Conservation (phyloP, 2,113 vertebrate species). For the Hylia prasina region DNA sequence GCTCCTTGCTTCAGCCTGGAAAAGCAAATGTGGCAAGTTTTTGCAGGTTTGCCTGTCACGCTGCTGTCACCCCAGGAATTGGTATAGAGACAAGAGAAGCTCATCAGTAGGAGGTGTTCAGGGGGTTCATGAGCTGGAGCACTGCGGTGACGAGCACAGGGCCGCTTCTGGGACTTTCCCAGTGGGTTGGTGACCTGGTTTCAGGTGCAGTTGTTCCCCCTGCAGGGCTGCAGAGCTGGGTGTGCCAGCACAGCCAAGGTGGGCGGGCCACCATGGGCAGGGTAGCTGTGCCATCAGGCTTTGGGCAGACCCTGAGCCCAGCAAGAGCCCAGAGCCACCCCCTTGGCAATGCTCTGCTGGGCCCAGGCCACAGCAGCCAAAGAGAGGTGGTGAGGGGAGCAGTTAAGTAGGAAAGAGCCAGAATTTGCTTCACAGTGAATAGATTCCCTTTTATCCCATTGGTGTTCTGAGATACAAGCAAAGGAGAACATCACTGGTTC, state of each 20-base stretch:
- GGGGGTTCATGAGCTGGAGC: background rate
- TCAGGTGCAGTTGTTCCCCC: background rate
- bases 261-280: accelerated
- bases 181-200: constrained; percentile 12
- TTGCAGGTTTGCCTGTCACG: background rate
- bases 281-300: background rate
- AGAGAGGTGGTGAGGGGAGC: background rate
- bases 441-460: background rate
- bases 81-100: background rate
- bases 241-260: background rate
- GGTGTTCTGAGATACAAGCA: background rate
- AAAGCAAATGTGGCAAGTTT: background rate
- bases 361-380: accelerated
- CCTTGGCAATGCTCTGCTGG: accelerated
- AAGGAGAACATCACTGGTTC: background rate
- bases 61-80: background rate
- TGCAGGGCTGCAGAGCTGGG: background rate
- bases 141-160: background rate
- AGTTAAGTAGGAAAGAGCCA: background rate
- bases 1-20: background rate
- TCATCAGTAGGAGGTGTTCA: background rate
- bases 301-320: background rate
- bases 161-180: background rate
- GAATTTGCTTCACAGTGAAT: background rate
- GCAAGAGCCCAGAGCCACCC: background rate